Base-by-base conservation (phyloP, 1,140 invertebrate species). In the Caenorhabditis tropicalis region DNA sequence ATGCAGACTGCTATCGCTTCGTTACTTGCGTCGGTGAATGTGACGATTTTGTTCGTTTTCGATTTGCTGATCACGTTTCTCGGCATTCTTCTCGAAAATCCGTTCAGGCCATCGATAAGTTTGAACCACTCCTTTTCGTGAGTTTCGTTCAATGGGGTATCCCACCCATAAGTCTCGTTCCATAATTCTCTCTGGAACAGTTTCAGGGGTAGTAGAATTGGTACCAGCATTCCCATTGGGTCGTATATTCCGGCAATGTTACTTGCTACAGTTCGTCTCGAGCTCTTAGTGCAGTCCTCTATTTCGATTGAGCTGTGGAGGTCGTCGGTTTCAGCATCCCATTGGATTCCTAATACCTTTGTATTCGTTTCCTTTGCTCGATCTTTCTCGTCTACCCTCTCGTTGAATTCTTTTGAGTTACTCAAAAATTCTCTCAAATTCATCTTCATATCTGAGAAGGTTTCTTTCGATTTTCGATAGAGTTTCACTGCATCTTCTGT, bases 21-120 rank as follows among this genome's bases (percentile, higher is more conserved):
- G 12, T 83, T 83, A 33, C 79, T 82, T 2, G 82, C 82, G 79
- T 83, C 82, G 4, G 82, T 82, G 82, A 83, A 83, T 12, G 33
- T 79, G 31, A 83, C 48, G 2, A 83, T 16, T 33, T 36, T 74
- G 43, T 49, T 29, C 10, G 5, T 21, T 6, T 49, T 29, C 2
- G 21, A 24, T 29, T 39, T 79, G 33, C 27, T 16, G 82, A 53
- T 81, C 29, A n/a, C 70, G 27, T 80, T n/a, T 10, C 65, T 36
- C 9, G 79, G 36, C 16, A 85, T 65, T 6, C 12, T 29, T 46
- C 12, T 16, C 2, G 19, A 16, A 19, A 58, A 56, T 43, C 53
- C 81, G 10, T 24, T 60, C 19, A 83, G 12, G 15, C 31, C 65
- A 16, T 79, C 36, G 6, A 39, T n/a, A 6, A 43, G 5, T 5